Base-by-base conservation (phyloP, 1,140 invertebrate genomes). In the Drosophila azteca region DNA sequence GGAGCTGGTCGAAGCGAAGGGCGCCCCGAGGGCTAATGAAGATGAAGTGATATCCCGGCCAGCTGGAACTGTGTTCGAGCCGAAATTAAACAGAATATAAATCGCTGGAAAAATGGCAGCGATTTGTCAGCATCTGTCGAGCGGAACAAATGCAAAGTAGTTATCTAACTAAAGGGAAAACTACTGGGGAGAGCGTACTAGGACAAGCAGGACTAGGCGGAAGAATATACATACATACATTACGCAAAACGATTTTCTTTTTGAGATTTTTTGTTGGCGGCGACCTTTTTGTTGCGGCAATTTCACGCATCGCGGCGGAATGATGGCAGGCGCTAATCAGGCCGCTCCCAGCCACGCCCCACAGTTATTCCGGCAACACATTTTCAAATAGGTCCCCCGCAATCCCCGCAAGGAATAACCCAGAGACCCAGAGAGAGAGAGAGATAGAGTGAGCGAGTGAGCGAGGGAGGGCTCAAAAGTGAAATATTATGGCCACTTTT, bases 401-500 rank as follows among this genome's bases (percentile, higher is more conserved):
- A 39, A 39, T 2, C 11, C 11, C 35, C 53, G 51, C 29, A 24
- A 6, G 53, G 20, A 26, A 29, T 26, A 11, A 35, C 24, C 3
- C 24, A 26, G 24, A 39, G n/a, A 51, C 39, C 13, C 29, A 24
- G 6, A 59, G 6, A 61, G n/a, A n/a, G n/a, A n/a, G n/a, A n/a
- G 43, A 48, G 9, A n/a, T 49, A 49, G 41, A 41, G 26, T 39
- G 41, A n/a, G n/a, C n/a, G n/a, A 41, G 41, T 48, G 9, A 55
- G 45, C 45, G 22, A 31, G 24, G 46, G 29, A 43, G 43, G 50
- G 57, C 62, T 69, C 75, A 64, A 39, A 52, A 79, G 79, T 79
- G 72, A 89, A 89, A 83, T 89, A 83, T 88, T 79, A 88, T 88
- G 83, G 83, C 83, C 83, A 88, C 84, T 88, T 88, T 88, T 88